Conservation (phyloP, 2,113 vertebrate species). For the Pedionomus torquatus region DNA sequence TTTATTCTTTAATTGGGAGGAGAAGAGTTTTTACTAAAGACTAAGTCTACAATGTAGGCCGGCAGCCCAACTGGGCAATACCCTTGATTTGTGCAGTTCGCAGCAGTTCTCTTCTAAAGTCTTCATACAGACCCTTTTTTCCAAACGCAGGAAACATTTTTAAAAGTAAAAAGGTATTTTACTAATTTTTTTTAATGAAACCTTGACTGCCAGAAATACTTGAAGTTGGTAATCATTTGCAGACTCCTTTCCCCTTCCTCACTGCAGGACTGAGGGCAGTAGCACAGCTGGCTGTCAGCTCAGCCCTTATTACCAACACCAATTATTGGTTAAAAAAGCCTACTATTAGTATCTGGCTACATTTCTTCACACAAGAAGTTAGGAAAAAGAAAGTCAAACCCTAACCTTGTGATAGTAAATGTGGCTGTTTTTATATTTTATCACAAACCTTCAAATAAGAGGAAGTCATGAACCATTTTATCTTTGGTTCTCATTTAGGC, state of each 20-base stretch:
- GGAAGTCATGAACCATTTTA: constrained; percentile 34
- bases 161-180: constrained; percentile 72
- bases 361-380: constrained; percentile 62
- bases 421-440: constrained; percentile 53
- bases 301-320: constrained; percentile 71
- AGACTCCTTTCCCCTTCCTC: constrained; percentile 58
- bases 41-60: constrained; percentile 77
- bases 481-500: constrained; percentile 5
- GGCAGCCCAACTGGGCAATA: constrained; percentile 78
- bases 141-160: constrained; percentile 69
- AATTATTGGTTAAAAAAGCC: constrained; percentile 75
- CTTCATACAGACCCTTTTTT: constrained; percentile 54
- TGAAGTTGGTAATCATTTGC: constrained; percentile 67
- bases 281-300: constrained; percentile 73
- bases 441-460: constrained; percentile 48
- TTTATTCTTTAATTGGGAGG: constrained; percentile 81
- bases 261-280: constrained; percentile 54
- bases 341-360: constrained; percentile 60
- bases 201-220: constrained; percentile 67
- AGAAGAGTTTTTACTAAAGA: constrained; percentile 77
- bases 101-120: constrained; percentile 70
- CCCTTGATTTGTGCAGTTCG: constrained; percentile 75
- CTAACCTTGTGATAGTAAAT: constrained; percentile 54
- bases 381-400: constrained; percentile 45
- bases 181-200: constrained; percentile 79